phyloP scores from a whole-genome alignment of 2,797 vertebrate genomes.

The Podarcis lilfordi region DNA sequence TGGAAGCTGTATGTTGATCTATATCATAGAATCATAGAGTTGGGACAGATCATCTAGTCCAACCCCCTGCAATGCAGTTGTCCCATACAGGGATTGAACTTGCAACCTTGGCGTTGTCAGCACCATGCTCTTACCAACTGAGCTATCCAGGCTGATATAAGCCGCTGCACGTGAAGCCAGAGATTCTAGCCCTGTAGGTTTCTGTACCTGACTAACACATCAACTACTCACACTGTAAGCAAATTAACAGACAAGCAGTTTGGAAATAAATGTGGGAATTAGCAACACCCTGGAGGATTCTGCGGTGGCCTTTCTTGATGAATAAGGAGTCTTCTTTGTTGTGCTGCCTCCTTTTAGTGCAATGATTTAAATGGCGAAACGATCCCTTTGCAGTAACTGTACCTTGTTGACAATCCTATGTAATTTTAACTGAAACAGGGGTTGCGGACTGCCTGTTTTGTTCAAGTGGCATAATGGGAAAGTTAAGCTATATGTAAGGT shows the following conservation, averaged over 20 bases:
- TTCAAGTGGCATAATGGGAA: background rate
- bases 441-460: background rate
- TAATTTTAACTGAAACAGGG: background rate
- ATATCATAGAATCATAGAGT: no score
- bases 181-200: background rate
- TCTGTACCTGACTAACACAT: background rate
- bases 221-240: background rate
- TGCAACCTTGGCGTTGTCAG: no score
- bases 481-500: background rate
- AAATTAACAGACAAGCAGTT: background rate
- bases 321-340: background rate
- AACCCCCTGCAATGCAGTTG: no score
- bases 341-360: background rate
- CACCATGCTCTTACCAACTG: no score
- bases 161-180: background rate
- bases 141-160: no score
- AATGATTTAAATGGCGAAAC: background rate
- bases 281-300: background rate
- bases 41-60: no score
- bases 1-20: background rate
- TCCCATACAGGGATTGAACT: no score
- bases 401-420: background rate
- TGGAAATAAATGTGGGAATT: background rate
- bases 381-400: fast-evolving
- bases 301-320: background rate